Conservation (phyloP, 2,113 vertebrate species). For the Antechinus stuartii region DNA sequence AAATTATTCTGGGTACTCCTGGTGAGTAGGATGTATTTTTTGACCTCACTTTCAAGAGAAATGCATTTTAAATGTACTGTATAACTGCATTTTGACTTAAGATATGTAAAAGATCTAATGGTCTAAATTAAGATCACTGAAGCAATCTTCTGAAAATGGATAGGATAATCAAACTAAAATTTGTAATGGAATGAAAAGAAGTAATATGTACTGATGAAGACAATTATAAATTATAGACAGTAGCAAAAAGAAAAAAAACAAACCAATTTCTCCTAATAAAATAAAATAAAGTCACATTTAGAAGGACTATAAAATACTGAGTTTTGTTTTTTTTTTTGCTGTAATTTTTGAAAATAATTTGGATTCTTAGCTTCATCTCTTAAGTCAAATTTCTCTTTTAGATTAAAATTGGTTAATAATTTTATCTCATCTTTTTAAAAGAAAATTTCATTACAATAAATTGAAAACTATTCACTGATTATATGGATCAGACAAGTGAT, state of each 20-base stretch:
- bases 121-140: background rate
- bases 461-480: background rate
- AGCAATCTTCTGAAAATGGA: background rate
- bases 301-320: background rate
- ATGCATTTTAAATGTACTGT: background rate
- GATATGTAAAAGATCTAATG: background rate
- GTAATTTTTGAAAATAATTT: background rate
- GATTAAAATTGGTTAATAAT: background rate
- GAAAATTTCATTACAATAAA: background rate
- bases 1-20: background rate
- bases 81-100: background rate
- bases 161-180: background rate
- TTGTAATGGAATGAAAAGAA: background rate
- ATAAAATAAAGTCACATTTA: background rate
- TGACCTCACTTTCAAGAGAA: background rate
- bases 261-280: background rate
- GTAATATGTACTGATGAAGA: background rate
- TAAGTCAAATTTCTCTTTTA: background rate
- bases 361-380: background rate
- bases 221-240: background rate
- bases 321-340: background rate
- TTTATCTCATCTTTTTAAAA: background rate
- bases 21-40: background rate
- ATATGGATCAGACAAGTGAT: background rate
- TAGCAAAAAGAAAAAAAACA: background rate